Evolutionary conservation across 2,113 vertebrate species (phyloP).

Genomic region (Lepus europaeus): DNA sequence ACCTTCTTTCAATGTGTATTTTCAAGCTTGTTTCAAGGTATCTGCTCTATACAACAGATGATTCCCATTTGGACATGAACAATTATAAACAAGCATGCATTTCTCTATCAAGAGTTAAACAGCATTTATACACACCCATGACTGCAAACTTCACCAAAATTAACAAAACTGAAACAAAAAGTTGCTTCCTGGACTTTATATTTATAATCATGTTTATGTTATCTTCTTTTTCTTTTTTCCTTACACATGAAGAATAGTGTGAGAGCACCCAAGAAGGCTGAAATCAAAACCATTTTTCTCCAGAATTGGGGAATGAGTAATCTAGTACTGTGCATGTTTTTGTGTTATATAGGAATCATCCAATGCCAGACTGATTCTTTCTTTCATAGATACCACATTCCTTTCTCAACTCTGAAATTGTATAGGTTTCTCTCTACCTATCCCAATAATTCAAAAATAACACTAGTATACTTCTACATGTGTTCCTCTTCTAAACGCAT

Average conservation of each 20-base stretch:
- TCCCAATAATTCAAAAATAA: not conserved
- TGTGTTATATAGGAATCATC: not conserved
- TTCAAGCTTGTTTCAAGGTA: not conserved
- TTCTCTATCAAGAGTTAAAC: slow-evolving; percentile 34
- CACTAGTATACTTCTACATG: not conserved
- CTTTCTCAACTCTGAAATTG: not conserved
- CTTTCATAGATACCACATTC: not conserved
- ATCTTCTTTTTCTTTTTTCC: not conserved
- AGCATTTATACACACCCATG: not conserved
- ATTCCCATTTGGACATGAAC: not conserved
- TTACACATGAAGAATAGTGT: not conserved
- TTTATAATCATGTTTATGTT: not conserved
- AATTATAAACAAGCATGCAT: not conserved
- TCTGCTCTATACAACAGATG: not conserved
- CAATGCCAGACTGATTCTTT: not conserved
- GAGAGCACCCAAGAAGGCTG: not conserved
- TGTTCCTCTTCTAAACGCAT: not conserved
- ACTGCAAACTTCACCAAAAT: not conserved
- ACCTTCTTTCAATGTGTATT: not conserved
- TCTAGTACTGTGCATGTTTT: not conserved
- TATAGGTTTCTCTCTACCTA: not conserved
- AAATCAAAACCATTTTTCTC: not conserved
- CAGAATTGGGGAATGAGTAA: not conserved
- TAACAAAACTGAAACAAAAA: not conserved
- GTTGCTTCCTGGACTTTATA: not conserved